Evolutionary conservation across 2,113 vertebrate species (phyloP).

Genomic region (Nesospiza acunhae): DNA sequence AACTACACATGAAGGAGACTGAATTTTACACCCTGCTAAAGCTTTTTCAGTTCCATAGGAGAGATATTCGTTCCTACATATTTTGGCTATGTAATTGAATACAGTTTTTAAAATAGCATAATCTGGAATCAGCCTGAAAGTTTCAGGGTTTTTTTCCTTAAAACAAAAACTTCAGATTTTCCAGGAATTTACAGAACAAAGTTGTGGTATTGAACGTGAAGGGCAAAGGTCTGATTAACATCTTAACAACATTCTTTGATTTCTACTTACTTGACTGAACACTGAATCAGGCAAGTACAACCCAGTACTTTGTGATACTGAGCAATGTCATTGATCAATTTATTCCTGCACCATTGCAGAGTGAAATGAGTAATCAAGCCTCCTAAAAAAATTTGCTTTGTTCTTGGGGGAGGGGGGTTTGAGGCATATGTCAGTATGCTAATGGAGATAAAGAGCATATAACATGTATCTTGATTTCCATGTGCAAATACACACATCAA

Average conservation of each 20-base stretch:
- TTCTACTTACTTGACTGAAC: slow-evolving; percentile 46
- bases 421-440: background rate
- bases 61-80: background rate
- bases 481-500: background rate
- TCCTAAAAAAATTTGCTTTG: background rate
- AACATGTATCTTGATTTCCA: background rate
- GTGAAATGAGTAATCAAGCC: background rate
- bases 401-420: background rate
- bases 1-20: background rate
- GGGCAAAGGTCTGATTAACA: slow-evolving; percentile 53
- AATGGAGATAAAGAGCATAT: background rate
- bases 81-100: background rate
- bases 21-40: background rate
- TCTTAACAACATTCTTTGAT: slow-evolving; percentile 41
- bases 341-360: background rate
- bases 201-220: background rate
- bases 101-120: rapidly evolving
- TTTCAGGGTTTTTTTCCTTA: background rate
- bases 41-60: background rate
- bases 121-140: background rate
- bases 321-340: background rate
- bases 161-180: background rate
- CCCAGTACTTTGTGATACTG: background rate
- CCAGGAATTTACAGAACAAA: background rate
- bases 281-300: background rate